Evolutionary conservation across 1,140 invertebrate species (phyloP).

Genomic region (Drosophila ironensis): DNA sequence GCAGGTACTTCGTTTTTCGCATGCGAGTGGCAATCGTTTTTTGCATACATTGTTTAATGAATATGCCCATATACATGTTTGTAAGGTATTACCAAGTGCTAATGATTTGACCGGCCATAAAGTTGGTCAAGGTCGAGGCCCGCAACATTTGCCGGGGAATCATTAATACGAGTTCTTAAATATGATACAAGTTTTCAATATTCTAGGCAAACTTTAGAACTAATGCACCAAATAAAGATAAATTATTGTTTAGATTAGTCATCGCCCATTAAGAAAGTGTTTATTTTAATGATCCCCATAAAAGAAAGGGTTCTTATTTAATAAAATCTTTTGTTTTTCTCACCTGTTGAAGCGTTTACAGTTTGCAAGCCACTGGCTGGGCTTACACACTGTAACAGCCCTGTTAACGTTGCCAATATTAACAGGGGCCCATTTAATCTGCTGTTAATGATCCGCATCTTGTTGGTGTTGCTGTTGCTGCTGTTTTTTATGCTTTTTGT

Average conservation of each 20-base stretch:
- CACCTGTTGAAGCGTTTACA: conserved; percentile 14
- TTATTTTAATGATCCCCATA: too few species aligned
- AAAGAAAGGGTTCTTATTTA: too few species aligned
- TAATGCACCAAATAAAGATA: too few species aligned
- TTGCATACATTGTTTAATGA: conserved; percentile 55
- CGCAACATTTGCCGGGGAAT: too few species aligned
- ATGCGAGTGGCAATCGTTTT: conserved; percentile 35
- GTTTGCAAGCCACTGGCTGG: conserved; percentile 16
- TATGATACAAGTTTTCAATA: too few species aligned
- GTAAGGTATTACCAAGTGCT: conserved; percentile 40
- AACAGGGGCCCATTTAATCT: conserved; percentile 42
- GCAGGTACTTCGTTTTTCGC: conserved; percentile 37
- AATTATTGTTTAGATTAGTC: too few species aligned
- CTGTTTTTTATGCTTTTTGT: conserved; percentile 7
- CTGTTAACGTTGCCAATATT: conserved; percentile 3
- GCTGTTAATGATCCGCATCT: conserved; percentile 35
- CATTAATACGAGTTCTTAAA: too few species aligned
- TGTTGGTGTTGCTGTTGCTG: conserved; percentile 2
- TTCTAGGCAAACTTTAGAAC: too few species aligned
- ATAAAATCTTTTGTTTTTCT: conserved; percentile 7
- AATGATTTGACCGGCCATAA: conserved; percentile 38
- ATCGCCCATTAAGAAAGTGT: too few species aligned
- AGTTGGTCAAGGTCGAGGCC: conserved; percentile 59
- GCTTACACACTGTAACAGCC: conserved; percentile 19
- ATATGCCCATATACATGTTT: neutral